A percentile compares a stretch with the other conserved stretches of the same genome.
Evolutionary conservation across 2,113 vertebrate species (phyloP).

Genomic region (Hyaena hyaena): DNA sequence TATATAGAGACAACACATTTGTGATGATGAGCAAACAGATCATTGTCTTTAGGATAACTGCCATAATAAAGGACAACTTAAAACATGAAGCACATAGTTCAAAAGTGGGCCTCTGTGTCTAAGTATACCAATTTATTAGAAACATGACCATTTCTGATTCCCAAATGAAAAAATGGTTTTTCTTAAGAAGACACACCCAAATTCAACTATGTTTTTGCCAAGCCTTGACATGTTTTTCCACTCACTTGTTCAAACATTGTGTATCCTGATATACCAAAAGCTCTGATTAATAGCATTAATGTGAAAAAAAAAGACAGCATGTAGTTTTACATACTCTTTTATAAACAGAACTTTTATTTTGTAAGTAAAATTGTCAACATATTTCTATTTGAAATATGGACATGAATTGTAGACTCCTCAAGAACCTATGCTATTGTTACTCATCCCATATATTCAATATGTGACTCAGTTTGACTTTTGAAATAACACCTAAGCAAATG

Average conservation of each 20-base stretch:
- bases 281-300: neutral
- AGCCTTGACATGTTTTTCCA: neutral
- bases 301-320: neutral
- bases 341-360: neutral
- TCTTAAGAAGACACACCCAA: neutral
- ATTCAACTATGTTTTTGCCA: neutral
- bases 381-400: neutral
- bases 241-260: neutral
- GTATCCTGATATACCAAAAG: neutral
- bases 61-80: neutral
- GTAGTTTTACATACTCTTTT: neutral
- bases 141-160: neutral
- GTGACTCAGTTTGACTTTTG: constrained; percentile 5
- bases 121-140: neutral
- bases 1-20: neutral
- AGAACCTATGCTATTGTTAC: neutral
- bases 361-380: neutral
- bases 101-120: neutral
- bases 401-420: neutral
- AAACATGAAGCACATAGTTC: neutral
- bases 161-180: neutral
- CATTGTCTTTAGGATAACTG: neutral
- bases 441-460: neutral
- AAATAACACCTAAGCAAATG: neutral
- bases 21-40: neutral